Evolutionary conservation across 2,113 vertebrate species (phyloP).

Genomic region (Trichechus manatus): DNA sequence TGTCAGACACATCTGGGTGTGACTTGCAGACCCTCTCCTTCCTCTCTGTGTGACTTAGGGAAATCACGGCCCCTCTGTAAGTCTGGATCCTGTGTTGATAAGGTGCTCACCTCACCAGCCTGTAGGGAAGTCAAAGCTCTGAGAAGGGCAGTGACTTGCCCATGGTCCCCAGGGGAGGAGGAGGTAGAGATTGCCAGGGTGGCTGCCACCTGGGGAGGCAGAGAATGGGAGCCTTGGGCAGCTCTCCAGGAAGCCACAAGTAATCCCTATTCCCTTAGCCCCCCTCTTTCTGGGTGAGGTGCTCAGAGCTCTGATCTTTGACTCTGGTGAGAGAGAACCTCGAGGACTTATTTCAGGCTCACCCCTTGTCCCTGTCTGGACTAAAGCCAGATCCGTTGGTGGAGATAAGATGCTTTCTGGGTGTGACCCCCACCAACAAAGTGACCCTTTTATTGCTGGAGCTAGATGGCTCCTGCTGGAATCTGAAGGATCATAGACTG

Average conservation of each 20-base stretch:
- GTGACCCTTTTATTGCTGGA: constrained; percentile 35
- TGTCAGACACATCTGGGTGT: background rate
- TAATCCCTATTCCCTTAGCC: background rate
- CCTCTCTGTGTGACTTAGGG: background rate
- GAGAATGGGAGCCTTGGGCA: background rate
- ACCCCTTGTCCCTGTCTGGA: background rate
- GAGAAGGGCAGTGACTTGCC: background rate
- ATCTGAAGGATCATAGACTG: background rate
- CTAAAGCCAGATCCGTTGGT: background rate
- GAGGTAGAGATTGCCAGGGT: background rate
- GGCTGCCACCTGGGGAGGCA: background rate
- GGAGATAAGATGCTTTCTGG: background rate
- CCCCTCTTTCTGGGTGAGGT: background rate
- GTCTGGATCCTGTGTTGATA: background rate
- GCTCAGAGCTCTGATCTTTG: constrained; percentile 34
- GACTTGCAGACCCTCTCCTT: background rate
- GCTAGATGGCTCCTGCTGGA: background rate
- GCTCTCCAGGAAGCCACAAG: background rate
- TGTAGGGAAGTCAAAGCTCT: background rate
- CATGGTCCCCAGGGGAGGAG: background rate
- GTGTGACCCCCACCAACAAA: background rate
- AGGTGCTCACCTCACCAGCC: background rate
- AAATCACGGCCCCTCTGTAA: background rate
- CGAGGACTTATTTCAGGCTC: background rate
- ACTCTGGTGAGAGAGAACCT: background rate